Conservation (phyloP, 1,140 invertebrate species). For the Tenebrio molitor region DNA sequence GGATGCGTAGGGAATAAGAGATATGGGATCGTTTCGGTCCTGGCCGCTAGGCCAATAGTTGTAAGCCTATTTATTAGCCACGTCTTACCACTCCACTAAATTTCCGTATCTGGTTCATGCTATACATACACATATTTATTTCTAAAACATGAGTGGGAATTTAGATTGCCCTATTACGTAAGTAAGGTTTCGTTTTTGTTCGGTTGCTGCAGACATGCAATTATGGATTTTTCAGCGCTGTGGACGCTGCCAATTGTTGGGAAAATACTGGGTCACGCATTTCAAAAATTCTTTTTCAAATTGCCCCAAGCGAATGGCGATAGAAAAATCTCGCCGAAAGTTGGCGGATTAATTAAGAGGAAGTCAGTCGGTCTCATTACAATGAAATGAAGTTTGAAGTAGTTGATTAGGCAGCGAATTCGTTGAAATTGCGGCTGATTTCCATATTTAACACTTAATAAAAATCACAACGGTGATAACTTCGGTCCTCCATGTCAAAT, state of each 20-base stretch:
- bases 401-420: conserved; percentile 44
- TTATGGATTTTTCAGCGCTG: conserved; percentile 22
- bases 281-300: conserved; percentile 7
- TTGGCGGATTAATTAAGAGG: conserved; percentile 13
- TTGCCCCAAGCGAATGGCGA: too few relatives aligned
- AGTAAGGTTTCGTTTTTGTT: conserved; percentile 38
- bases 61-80: conserved; percentile 47
- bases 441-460: conserved; percentile 47
- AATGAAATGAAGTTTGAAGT: conserved; percentile 36
- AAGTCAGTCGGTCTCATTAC: conserved; percentile 10
- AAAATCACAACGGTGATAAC: conserved; percentile 24
- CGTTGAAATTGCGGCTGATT: conserved; percentile 17
- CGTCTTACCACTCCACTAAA: conserved; percentile 46
- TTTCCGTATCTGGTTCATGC: conserved; percentile 44
- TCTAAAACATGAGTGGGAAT: conserved; percentile 46
- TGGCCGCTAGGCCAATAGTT: conserved; percentile 42
- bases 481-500: conserved; percentile 32
- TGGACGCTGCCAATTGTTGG: conserved; percentile 8
- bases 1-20: conserved; percentile 43
- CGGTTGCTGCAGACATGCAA: conserved; percentile 25
- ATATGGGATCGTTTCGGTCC: conserved; percentile 33
- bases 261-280: conserved; percentile 14
- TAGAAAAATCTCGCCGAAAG: conserved; percentile 4
- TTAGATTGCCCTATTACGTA: conserved; percentile 46
- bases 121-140: conserved; percentile 48